Evolutionary conservation across 2,113 vertebrate species (phyloP), one percentile per base, ranked within the genome.

Genomic region (Lates calcarifer): DNA sequence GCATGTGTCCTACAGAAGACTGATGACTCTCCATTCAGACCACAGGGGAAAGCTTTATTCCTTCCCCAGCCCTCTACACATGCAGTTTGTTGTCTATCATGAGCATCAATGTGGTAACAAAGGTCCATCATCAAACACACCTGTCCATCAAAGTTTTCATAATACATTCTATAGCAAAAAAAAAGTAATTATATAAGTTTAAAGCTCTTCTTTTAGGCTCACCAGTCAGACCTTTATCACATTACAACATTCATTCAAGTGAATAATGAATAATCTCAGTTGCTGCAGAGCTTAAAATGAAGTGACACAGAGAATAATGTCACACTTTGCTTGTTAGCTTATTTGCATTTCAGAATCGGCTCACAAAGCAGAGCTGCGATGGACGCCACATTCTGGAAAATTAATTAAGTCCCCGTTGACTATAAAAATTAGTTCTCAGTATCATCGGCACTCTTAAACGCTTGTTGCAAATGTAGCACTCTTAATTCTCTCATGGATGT

Each of bases 371-470:
- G 45, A 75, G 77, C 67, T 55, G 71, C 26, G 8, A 71, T 69
- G 56, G 79, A 71, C 51, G 53, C 39, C 17, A 18, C 37, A 9
- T 53, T 76, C 81, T 64, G 79, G 67, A 72, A 77, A 88, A 90
- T 83, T 79, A 84, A 92, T 88, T 74, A 80, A 66, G 79, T 87
- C 81, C 81, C 81, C 3, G 66, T 66, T 83, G 79, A 87, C 73
- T 67, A 33, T 55, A 49, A 83, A 79, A 68, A 76, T 22, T 41
- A 43, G 74, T 79, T 67, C 74, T 81, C 45, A 18, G 55, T 72
- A 64, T 83, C 53, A 71, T 87, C 71, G 33, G 49, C 24, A 63
- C 71, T 80, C 47, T 80, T 82, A 84, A 83, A 85, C n/a, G 71
- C 35, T 77, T 53, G 70, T 55, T 76, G 65, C 22, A 75, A 81